These are phyloP conservation scores for Nasonovia ribisnigri DNA, from an alignment of 2,888 invertebrate species.

Conservation along the genomic window DNA sequence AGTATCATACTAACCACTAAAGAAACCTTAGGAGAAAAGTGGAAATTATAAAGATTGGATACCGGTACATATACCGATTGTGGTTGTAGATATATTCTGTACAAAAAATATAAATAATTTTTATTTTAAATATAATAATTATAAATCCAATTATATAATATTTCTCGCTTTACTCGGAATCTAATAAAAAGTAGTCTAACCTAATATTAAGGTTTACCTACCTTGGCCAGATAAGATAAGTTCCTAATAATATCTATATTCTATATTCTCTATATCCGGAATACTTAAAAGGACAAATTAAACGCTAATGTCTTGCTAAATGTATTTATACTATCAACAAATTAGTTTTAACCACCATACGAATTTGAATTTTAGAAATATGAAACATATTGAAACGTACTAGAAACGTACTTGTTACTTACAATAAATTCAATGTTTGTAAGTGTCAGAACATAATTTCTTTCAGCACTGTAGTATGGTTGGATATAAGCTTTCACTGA, in stretches of 20 bases:
- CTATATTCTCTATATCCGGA: neutral
- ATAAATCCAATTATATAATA: neutral
- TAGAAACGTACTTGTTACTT: neutral
- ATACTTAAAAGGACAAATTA: neutral
- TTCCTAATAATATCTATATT: neutral
- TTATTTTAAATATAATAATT: neutral
- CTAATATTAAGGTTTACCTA: neutral
- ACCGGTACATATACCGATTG: too few relatives aligned
- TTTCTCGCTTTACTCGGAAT: neutral
- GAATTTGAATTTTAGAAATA: neutral
- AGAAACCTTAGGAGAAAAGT: neutral
- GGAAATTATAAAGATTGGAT: neutral
- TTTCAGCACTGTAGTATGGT: neutral
- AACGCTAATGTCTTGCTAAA: too few relatives aligned
- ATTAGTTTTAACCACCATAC: neutral
- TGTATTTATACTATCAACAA: neutral
- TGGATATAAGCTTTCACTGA: conserved; percentile 41
- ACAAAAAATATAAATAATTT: neutral
- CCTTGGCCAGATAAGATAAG: neutral
- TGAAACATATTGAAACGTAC: too few relatives aligned
- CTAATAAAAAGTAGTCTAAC: neutral
- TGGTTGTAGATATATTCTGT: neutral
- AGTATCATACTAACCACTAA: neutral
- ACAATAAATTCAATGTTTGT: neutral
- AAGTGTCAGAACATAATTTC: neutral